Base-by-base conservation (phyloP, 2,797 vertebrate species). In the Pyrocephalus nanus region DNA sequence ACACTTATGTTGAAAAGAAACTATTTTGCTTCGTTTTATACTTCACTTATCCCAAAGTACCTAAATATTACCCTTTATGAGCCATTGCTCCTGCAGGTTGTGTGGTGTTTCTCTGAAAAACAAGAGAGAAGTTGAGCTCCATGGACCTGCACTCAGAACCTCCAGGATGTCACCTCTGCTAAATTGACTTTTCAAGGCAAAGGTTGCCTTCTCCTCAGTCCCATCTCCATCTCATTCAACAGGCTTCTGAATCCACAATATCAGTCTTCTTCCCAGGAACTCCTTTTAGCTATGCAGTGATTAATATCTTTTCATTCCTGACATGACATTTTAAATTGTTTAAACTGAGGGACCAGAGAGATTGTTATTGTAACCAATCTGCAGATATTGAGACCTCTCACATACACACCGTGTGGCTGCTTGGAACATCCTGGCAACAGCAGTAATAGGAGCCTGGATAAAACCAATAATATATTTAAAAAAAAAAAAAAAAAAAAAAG, bases 311-410 rank as follows among this genome's bases (percentile, higher is more conserved):
- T 78, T 67, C 90, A 67, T 73, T 92, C 92, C 55, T 74, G 83
- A 84, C 83, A 85, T 86, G 88, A 93, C 89, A 93, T 81, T 93
- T 94, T 73, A 73, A 94, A 94, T 96, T 92, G 86, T 88, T 96
- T 94, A 89, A 96, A 85, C 73, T 66, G 91, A 89, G 64, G 74
- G 77, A 85, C 60, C 83, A 82, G 84, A 62, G 73, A 91, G 86
- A 94, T 93, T 76, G 92, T 61, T 92, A 64, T 30, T 88, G 83
- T 86, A 88, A 88, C 92, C 90, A 64, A 84, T 79, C 86, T 93
- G 55, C 73, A 86, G 82, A 81, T 83, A 75, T 4, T 70, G 87
- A 95, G 89, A 93, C 88, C 86, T 95, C 77, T 92, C 91, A 70
- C 73, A 89, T 15, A 45, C 34, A 50, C 43, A 20, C 54, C 0